These are phyloP conservation scores for Macrotus californicus DNA, from an alignment of 2,113 vertebrate species.

Conservation along the genomic window DNA sequence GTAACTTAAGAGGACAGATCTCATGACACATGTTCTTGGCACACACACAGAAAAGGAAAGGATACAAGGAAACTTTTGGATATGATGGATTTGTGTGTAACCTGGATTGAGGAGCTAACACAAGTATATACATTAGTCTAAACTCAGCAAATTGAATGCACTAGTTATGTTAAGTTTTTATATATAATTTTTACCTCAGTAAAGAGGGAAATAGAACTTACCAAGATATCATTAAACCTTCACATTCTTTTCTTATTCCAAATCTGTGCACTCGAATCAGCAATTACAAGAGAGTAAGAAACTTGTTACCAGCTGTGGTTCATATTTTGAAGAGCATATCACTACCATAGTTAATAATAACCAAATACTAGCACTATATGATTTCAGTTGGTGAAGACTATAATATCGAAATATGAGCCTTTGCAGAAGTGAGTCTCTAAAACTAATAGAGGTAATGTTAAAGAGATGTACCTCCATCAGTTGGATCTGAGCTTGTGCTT, in stretches of 20 bases:
- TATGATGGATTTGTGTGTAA: background rate
- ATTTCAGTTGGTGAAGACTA: background rate
- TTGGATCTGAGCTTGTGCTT: background rate
- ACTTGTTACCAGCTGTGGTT: background rate
- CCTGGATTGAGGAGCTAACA: background rate
- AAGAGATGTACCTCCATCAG: background rate
- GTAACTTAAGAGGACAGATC: background rate
- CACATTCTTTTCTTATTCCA: background rate
- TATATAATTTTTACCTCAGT: background rate
- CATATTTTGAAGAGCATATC: background rate
- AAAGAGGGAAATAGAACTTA: background rate
- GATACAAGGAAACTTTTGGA: background rate
- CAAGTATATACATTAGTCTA: background rate
- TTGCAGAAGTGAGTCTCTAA: background rate
- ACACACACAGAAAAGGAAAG: background rate
- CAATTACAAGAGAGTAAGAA: background rate
- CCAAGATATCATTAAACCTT: background rate
- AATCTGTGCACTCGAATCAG: background rate
- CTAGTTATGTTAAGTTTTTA: background rate
- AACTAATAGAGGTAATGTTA: background rate
- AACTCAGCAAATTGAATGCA: background rate
- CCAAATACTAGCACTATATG: background rate
- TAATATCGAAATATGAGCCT: background rate
- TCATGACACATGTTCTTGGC: background rate
- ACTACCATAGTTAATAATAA: background rate